These are phyloP conservation scores for Trichogramma pretiosum DNA, from an alignment of 1,140 invertebrate genomes.

Conservation along the genomic window DNA sequence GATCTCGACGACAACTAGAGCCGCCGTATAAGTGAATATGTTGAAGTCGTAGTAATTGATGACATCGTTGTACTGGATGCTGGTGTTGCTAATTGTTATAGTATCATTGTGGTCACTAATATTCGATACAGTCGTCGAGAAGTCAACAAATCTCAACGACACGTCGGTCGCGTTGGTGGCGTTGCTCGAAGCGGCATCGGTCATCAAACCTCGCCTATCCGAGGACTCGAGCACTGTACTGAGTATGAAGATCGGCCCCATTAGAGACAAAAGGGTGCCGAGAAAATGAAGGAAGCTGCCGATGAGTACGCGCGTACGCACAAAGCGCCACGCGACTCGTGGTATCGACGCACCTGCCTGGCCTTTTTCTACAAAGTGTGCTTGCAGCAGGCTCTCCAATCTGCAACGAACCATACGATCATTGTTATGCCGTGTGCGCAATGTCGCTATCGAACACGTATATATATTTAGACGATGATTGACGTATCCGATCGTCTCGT, in stretches of 20 bases:
- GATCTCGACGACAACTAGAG: slow-evolving; percentile 20
- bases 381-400: slow-evolving; percentile 25
- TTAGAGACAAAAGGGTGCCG: slow-evolving; percentile 22
- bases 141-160: background rate
- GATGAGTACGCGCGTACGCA: slow-evolving; percentile 24
- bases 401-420: slow-evolving; percentile 21
- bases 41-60: slow-evolving; percentile 21
- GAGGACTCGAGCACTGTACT: too few relatives aligned
- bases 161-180: background rate
- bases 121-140: too few relatives aligned
- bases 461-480: too few relatives aligned
- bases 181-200: too few relatives aligned
- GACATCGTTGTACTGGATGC: slow-evolving; percentile 1
- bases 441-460: too few relatives aligned
- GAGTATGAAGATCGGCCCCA: slow-evolving; percentile 22
- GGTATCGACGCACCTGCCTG: slow-evolving; percentile 26
- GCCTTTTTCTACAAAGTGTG: slow-evolving; percentile 22
- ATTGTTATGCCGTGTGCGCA: too few relatives aligned
- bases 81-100: background rate
- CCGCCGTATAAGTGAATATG: slow-evolving; percentile 18
- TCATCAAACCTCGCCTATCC: too few relatives aligned
- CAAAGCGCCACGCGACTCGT: slow-evolving; percentile 25
- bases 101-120: too few relatives aligned
- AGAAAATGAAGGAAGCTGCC: slow-evolving; percentile 23
- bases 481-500: too few relatives aligned